Percentiles rank a stretch among this genome's conserved stretches.
phyloP scores from a whole-genome alignment of 2,113 vertebrate genomes.

The Ptychochromis oligacanthus region DNA sequence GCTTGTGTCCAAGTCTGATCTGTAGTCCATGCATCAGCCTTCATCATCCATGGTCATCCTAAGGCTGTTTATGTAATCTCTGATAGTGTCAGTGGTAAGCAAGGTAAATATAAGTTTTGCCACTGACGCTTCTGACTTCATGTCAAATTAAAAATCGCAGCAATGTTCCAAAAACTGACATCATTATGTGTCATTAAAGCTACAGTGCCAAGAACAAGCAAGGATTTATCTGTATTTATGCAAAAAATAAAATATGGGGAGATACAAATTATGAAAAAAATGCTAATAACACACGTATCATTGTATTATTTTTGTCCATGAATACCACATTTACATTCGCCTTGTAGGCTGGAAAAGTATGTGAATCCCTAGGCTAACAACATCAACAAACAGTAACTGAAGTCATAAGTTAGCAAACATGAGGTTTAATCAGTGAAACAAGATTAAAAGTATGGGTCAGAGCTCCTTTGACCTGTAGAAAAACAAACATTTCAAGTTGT shows the following conservation, averaged over 20 bases:
- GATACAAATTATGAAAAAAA: neutral
- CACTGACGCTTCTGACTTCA: neutral
- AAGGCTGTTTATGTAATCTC: conserved; percentile 2
- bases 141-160: neutral
- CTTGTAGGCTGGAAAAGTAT: neutral
- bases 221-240: neutral
- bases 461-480: neutral
- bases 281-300: neutral
- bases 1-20: conserved; percentile 35
- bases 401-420: neutral
- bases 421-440: neutral
- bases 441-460: neutral
- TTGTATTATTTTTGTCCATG: neutral
- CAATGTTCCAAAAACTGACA: neutral
- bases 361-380: neutral
- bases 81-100: neutral
- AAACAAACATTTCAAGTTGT: conserved; percentile 4
- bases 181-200: neutral
- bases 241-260: neutral
- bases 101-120: neutral
- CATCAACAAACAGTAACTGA: conserved; percentile 1
- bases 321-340: neutral
- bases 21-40: neutral
- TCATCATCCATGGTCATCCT: conserved; percentile 37
- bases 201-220: neutral